Conservation (phyloP, 2,113 vertebrate species). For the Coreoperca whiteheadi region DNA sequence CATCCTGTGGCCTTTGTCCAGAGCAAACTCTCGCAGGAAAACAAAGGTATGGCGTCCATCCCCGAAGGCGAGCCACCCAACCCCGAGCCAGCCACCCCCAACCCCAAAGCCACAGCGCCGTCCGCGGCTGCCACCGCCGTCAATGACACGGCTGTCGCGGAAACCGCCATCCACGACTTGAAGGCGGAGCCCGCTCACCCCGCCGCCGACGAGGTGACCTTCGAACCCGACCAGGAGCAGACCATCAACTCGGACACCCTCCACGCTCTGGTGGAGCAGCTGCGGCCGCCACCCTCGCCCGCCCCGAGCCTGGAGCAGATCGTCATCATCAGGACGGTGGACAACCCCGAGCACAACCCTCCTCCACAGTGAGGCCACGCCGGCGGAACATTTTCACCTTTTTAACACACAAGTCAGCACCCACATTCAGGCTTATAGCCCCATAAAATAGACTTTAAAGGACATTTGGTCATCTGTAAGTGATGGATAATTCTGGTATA, state of each 20-base stretch:
- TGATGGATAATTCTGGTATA: not conserved
- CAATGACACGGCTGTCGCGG: not conserved
- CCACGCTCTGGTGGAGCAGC: constrained; percentile 82
- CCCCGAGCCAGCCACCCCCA: constrained; percentile 63
- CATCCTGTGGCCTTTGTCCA: constrained; percentile 78
- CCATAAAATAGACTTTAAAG: too few species aligned
- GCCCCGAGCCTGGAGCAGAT: constrained; percentile 76
- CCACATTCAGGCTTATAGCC: not conserved
- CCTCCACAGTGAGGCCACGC: constrained; percentile 58
- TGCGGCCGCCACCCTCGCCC: constrained; percentile 69
- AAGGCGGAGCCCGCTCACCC: constrained; percentile 66
- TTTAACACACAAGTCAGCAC: not conserved
- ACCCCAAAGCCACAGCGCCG: constrained; percentile 32
- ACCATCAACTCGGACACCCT: constrained; percentile 81
- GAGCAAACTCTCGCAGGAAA: constrained; percentile 82
- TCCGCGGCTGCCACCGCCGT: not conserved
- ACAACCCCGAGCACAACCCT: constrained; percentile 54
- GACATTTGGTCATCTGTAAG: not conserved
- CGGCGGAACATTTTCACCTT: not conserved
- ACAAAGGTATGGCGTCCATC: constrained; percentile 72
- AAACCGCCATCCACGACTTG: constrained; percentile 51
- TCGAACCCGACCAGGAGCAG: constrained; percentile 67
- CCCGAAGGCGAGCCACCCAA: constrained; percentile 63
- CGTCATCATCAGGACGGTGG: constrained; percentile 82
- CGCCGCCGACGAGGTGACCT: constrained; percentile 54